A percentile compares a stretch with the other conserved stretches of the same genome.
These are phyloP conservation scores for Nemopilema nomurai DNA, from an alignment of 30 jellyfish, hydroid and myxozoan genomes.

Conservation along the genomic window DNA sequence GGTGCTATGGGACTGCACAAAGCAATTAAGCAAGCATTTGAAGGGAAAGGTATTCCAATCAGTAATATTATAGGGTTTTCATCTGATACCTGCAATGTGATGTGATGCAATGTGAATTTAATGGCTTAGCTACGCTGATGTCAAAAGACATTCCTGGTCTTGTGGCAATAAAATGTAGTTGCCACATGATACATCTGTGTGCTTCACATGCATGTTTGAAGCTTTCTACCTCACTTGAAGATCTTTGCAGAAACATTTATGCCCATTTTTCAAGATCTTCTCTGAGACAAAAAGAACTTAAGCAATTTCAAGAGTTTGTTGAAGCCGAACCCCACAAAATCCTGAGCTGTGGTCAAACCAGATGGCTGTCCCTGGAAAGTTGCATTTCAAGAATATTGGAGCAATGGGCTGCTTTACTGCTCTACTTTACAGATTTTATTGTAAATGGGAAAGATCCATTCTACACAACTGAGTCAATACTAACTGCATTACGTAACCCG, in stretches of 20 bases:
- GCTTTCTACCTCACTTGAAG: constrained; percentile 57
- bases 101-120: constrained; percentile 8
- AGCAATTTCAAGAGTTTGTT: constrained; percentile 40
- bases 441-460: constrained; percentile 47
- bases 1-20: constrained; percentile 24
- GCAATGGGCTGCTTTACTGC: constrained; percentile 46
- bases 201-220: constrained; percentile 61
- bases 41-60: not conserved
- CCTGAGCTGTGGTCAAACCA: constrained; percentile 57
- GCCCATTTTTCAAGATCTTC: constrained; percentile 38
- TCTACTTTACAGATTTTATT: constrained; percentile 26
- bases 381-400: constrained; percentile 12
- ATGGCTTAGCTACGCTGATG: constrained; percentile 11
- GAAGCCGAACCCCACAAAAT: constrained; percentile 33
- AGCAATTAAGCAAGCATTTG: too few relatives aligned
- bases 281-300: constrained; percentile 26
- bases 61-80: not conserved
- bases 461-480: constrained; percentile 34
- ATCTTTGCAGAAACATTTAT: constrained; percentile 36
- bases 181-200: constrained; percentile 50
- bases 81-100: not conserved
- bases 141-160: constrained; percentile 16
- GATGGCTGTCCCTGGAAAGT: constrained; percentile 59
- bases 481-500: constrained; percentile 23
- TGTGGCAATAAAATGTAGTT: constrained; percentile 37